Conservation (phyloP, 2,888 invertebrate genomes). For the Spicauda simplicius region DNA sequence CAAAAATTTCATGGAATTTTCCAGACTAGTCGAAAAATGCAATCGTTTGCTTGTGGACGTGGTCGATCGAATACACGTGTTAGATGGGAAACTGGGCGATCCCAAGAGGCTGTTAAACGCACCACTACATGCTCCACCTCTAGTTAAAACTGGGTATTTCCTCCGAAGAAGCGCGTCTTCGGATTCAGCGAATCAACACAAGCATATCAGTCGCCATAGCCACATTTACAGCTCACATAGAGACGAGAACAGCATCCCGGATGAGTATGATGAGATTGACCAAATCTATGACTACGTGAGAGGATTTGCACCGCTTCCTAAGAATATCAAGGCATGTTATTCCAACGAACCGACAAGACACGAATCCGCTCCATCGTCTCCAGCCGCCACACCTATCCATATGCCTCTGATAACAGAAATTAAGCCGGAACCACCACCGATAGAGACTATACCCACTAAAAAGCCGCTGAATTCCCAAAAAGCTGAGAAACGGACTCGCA, state of each 20-base stretch:
- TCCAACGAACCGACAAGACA: conserved; percentile 76
- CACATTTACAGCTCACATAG: conserved; percentile 84
- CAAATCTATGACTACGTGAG: conserved; percentile 98
- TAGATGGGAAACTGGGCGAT: conserved; percentile 92
- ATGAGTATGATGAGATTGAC: conserved; percentile 98
- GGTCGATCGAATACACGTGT: conserved; percentile 91
- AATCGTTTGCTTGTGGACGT: conserved; percentile 90
- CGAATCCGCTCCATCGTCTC: conserved; percentile 84
- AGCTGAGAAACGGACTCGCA: conserved; percentile 91
- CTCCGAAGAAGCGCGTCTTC: conserved; percentile 91
- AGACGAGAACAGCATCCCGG: conserved; percentile 88
- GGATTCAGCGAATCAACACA: conserved; percentile 87
- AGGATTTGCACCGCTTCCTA: conserved; percentile 95
- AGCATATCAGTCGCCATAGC: conserved; percentile 78
- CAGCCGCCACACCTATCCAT: conserved; percentile 82
- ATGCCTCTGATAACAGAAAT: conserved; percentile 84
- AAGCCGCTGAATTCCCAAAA: conserved; percentile 85
- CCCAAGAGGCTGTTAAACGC: conserved; percentile 76
- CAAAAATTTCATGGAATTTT: conserved; percentile 90
- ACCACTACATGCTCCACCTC: conserved; percentile 71
- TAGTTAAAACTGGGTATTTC: conserved; percentile 88
- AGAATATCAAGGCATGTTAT: conserved; percentile 89
- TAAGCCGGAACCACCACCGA: conserved; percentile 95
- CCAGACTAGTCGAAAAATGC: conserved; percentile 91
- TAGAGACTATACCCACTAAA: conserved; percentile 95